Evolutionary conservation across 2,113 vertebrate species (phyloP), one percentile per base, ranked within the genome.

Genomic region (Myocastor coypus): DNA sequence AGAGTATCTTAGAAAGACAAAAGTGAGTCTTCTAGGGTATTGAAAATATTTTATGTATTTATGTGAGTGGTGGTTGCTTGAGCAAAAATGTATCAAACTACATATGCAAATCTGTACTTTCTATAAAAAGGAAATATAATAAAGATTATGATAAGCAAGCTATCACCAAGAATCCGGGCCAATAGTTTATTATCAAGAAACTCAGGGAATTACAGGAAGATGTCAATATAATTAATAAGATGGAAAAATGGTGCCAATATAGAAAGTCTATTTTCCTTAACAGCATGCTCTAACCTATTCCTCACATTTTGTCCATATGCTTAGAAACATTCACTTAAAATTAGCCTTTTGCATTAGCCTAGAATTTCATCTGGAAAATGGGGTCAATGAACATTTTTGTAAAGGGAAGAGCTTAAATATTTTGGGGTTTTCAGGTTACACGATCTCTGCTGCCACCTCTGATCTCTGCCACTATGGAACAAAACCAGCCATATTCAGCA

Each of bases 281-380:
- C 12, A 83, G 19, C 6, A 34, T 40, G 7, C 42, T 94, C 82
- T 94, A 90, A 94, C 89, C 68, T 78, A 92, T 32, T 73, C 32
- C 32, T 86, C 14, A 32, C 16, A 95, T 46, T 94, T 57, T 91
- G 46, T 94, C 92, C 68, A 50, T 16, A 12, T 73, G 20, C 69
- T 86, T 88, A 80, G 30, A 94, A 96, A 94, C 1, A 87, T 9
- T n/a, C 28, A 91, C 46, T 87, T 85, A 46, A 86, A 96, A 93
- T 82, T 80, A 87, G 73, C 57, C 40, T 71, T 94, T 80, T 83
- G 11, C 19, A 26, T 10, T 57, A 89, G 26, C 82, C 9, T 40
- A 81, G 32, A 95, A 95, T 77, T 83, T 68, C 66, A 77, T 69
- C 19, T 75, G 28, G 34, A n/a, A 50, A 50, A 92, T 13, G 8